Base-by-base conservation (phyloP, 1,140 invertebrate genomes). In the Bacillus rossius region DNA sequence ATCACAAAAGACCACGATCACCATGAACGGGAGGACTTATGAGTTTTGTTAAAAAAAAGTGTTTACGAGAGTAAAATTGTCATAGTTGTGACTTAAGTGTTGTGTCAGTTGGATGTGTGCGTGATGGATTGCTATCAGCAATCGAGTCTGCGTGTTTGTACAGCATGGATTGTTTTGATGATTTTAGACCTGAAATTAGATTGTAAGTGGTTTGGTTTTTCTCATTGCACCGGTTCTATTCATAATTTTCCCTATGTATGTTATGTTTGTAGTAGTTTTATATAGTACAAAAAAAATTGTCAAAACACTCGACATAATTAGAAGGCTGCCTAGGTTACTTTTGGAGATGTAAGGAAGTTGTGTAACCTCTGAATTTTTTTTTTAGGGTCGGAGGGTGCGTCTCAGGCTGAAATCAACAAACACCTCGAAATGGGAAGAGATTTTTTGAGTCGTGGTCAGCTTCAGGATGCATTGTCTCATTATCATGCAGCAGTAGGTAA, bases 401-500 rank as follows among this genome's bases (percentile, higher is more conserved):
- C 80, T 63, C 83, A 83, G 63, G 78, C 81, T 26, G 94, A 98
- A 73, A 85, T 98, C 42, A 86, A 95, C 65, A 89, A 87, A 68
- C 95, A 99, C 79, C 79, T 99, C 69, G 91, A 98, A 71, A 79
- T 96, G 72, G 96, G 96, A 1, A 89, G 88, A 73, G 85, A 94
- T 65, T 88, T 97, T 71, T 76, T 99, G 62, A 86, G 91, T 7
- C 85, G 85, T 64, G 95, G 96, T 43, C 92, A 99, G 72, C 83
- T 98, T 50, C 88, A 92, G 47, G 97, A 99, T 81, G 97, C 98
- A 1, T 75, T 99, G 23, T 90, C 91, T 47, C 96, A 99, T 72
- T 99, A 97, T 79, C 96, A 99, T 83, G 90, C 92, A 55, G 98
- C 97, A 65, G 91, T 99, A 69, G 94, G 94, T 96, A 75, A 81